These are phyloP conservation scores for Rhaphigaster nebulosa DNA, from an alignment of 2,888 invertebrate species.

Conservation along the genomic window DNA sequence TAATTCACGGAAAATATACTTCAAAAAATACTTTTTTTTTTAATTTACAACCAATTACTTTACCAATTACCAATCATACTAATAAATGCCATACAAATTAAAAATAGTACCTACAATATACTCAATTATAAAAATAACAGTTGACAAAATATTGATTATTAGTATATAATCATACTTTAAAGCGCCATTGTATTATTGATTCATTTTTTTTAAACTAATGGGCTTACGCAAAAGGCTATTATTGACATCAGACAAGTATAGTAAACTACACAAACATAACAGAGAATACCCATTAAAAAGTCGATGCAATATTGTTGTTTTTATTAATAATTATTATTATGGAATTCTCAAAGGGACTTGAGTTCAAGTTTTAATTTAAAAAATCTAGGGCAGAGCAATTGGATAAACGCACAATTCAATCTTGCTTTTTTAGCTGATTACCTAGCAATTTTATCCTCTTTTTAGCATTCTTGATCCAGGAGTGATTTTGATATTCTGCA, in stretches of 20 bases:
- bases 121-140: not conserved
- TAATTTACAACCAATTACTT: not conserved
- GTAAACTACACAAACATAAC: not conserved
- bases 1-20: too few relatives aligned
- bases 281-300: not conserved
- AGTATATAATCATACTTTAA: not conserved
- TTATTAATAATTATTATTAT: too few relatives aligned
- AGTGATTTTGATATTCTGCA: conserved; percentile 34
- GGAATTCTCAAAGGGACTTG: not conserved
- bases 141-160: not conserved
- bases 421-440: not conserved
- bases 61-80: too few relatives aligned
- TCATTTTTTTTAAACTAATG: not conserved
- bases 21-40: not conserved
- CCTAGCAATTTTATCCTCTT: conserved; percentile 29
- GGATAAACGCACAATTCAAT: not conserved
- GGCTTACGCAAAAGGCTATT: too few relatives aligned
- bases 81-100: not conserved
- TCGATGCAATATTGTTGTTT: not conserved
- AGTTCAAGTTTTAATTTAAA: not conserved
- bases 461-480: conserved; percentile 50
- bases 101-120: not conserved
- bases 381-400: not conserved
- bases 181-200: not conserved
- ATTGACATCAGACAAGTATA: too few relatives aligned